A percentile compares a stretch with the other conserved stretches of the same genome.
Evolutionary conservation across 92 coral and sea anemone species (phyloP).

Genomic region (Parazoanthus swiftii): DNA sequence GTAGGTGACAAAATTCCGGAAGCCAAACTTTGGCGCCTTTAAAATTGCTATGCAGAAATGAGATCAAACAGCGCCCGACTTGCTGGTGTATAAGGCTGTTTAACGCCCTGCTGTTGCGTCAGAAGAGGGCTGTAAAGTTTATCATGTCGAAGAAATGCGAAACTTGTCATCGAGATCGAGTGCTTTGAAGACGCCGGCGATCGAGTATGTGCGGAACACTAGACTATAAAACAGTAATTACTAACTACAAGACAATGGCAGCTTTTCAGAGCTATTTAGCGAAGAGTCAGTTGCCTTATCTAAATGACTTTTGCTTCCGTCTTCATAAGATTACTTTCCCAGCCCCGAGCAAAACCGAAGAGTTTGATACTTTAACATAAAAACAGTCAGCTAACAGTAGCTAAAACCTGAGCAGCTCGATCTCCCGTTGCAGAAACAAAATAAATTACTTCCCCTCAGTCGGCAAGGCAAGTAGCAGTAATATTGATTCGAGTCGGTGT

Average conservation of each 20-base stretch:
- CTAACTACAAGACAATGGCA: slow-evolving; percentile 13
- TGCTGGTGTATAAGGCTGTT: too few species aligned
- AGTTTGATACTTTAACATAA: not conserved
- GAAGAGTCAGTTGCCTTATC: not conserved
- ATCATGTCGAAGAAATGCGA: not conserved
- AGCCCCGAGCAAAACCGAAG: not conserved
- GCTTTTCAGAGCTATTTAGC: not conserved
- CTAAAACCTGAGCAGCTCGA: not conserved
- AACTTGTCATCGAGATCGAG: not conserved
- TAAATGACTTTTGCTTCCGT: not conserved
- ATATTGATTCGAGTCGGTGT: not conserved
- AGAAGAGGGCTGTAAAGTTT: not conserved
- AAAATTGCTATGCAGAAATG: not conserved
- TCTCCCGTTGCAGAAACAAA: not conserved
- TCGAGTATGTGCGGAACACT: not conserved
- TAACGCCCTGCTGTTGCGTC: not conserved
- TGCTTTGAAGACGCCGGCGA: not conserved
- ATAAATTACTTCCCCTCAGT: not conserved
- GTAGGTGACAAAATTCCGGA: slow-evolving; percentile 26
- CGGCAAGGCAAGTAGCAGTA: not conserved
- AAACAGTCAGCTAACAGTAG: not conserved
- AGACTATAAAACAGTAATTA: not conserved
- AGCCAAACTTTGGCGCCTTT: not conserved
- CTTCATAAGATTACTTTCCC: not conserved
- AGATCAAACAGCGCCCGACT: not conserved